A percentile compares a stretch with the other conserved stretches of the same genome.
These are phyloP conservation scores for Sylvietta virens DNA, from an alignment of 2,113 vertebrate genomes.

Conservation along the genomic window DNA sequence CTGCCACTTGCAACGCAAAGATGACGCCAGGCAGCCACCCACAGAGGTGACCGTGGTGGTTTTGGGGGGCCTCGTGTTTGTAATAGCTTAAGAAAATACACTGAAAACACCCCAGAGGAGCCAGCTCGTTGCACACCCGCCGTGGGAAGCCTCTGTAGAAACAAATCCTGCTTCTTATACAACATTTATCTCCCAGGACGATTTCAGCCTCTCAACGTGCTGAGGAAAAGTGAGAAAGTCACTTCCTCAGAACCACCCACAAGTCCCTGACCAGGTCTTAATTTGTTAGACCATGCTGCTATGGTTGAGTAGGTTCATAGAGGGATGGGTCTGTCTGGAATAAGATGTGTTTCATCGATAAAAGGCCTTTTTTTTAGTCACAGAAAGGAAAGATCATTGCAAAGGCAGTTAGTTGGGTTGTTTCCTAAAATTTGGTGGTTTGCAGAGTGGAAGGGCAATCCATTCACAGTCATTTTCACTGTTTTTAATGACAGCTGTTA, in stretches of 20 bases:
- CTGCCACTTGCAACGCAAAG: background rate
- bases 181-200: background rate
- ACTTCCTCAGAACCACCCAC: constrained; percentile 18
- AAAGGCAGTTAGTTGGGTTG: background rate
- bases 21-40: background rate
- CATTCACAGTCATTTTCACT: background rate
- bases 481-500: background rate
- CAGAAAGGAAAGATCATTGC: background rate
- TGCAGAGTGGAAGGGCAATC: background rate
- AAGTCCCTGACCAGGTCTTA: background rate
- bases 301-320: constrained; percentile 8
- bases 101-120: background rate
- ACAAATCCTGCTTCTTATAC: background rate
- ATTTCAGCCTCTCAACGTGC: background rate
- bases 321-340: background rate
- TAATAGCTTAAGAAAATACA: background rate
- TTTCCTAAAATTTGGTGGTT: background rate
- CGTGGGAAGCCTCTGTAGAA: background rate
- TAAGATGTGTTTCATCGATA: background rate
- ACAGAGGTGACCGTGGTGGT: background rate
- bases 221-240: constrained; percentile 29
- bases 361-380: background rate
- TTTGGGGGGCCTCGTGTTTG: background rate
- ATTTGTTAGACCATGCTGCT: background rate
- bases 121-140: background rate